These are phyloP conservation scores for Erebia palarica DNA, from an alignment of 2,888 invertebrate genomes.

Conservation along the genomic window DNA sequence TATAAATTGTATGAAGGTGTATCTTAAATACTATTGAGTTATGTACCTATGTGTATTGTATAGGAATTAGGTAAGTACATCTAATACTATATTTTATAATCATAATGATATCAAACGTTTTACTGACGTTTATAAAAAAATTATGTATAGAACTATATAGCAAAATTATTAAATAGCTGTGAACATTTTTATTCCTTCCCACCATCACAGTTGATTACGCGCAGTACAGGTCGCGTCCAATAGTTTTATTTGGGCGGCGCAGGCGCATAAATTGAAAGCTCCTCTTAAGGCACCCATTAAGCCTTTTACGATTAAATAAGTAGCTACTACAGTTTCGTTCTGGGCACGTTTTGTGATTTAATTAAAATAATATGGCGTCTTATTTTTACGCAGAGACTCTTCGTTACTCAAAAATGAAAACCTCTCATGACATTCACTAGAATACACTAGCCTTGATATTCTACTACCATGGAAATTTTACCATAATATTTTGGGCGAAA, in stretches of 20 bases:
- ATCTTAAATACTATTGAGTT: no score
- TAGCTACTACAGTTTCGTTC: constrained; percentile 51
- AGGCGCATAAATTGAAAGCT: constrained; percentile 28
- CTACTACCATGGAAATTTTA: background rate
- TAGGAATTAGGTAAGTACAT: no score
- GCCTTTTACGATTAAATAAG: constrained; percentile 55
- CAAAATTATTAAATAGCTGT: background rate
- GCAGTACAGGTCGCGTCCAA: background rate
- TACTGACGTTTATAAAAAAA: no score
- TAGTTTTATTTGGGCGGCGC: constrained; percentile 16
- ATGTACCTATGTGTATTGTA: no score
- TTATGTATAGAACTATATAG: no score
- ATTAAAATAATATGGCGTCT: constrained; percentile 49
- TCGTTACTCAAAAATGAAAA: background rate
- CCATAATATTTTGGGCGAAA: constrained; percentile 8
- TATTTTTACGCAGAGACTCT: constrained; percentile 17
- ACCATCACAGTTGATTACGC: constrained; percentile 18
- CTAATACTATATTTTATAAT: no score
- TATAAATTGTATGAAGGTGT: no score
- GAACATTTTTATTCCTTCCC: background rate
- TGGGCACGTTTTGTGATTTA: constrained; percentile 54
- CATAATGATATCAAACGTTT: no score
- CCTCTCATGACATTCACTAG: background rate
- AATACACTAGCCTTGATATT: background rate
- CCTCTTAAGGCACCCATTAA: constrained; percentile 55